Evolutionary conservation across 2,113 vertebrate species (phyloP).

Genomic region (Menidia beryllina): DNA sequence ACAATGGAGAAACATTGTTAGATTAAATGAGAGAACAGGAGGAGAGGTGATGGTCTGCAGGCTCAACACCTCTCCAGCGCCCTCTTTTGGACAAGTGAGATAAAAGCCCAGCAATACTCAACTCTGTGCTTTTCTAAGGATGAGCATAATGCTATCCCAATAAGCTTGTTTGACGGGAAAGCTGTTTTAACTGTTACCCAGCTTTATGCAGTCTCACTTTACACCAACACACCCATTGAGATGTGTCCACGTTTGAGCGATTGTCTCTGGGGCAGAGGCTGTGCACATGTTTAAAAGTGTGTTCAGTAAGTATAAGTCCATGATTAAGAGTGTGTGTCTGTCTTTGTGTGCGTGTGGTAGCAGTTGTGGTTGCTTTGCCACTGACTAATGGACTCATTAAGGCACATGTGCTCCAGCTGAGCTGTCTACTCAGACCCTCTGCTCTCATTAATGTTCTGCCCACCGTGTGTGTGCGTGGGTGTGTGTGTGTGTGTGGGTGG

Average conservation of each 20-base stretch:
- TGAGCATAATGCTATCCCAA: slow-evolving; percentile 16
- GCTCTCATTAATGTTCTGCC: slow-evolving; percentile 40
- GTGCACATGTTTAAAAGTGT: slow-evolving; percentile 17
- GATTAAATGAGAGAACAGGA: slow-evolving; percentile 2
- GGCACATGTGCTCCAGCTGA: slow-evolving; percentile 71
- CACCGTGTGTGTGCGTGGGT: slow-evolving; percentile 9
- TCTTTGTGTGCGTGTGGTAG: slow-evolving; percentile 28
- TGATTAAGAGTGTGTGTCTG: slow-evolving; percentile 3
- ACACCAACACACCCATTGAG: slow-evolving; percentile 28
- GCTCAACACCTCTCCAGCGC: slow-evolving; percentile 54
- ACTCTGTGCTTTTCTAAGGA: neutral
- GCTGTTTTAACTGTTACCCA: slow-evolving; percentile 17
- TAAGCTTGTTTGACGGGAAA: slow-evolving; percentile 39
- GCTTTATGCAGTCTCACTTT: slow-evolving; percentile 17
- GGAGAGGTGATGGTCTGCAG: neutral
- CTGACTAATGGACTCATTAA: slow-evolving; percentile 67
- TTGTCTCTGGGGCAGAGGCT: slow-evolving; percentile 12
- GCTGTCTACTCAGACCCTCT: slow-evolving; percentile 44
- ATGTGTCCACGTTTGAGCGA: slow-evolving; percentile 6
- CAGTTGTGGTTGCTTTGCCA: slow-evolving; percentile 52
- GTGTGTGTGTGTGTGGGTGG: slow-evolving; percentile 8
- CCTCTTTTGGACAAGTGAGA: slow-evolving; percentile 66
- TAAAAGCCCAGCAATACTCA: slow-evolving; percentile 22
- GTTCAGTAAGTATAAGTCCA: neutral
- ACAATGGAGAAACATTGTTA: neutral